Conservation (phyloP, 2,797 vertebrate genomes). For the Scolopax bukidnonensis region DNA sequence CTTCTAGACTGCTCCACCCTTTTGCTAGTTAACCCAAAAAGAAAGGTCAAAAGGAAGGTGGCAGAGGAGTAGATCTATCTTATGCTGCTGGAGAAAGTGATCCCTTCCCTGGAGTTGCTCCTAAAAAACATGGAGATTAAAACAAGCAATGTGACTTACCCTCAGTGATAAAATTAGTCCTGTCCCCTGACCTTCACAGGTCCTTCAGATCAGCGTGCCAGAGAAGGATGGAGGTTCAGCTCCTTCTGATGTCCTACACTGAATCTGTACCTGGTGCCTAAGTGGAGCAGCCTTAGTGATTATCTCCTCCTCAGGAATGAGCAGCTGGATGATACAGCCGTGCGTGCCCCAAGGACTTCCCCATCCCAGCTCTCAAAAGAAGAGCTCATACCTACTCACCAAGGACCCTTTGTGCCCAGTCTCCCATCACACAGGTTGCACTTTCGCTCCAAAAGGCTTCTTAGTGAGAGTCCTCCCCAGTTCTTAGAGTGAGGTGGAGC, state of each 20-base stretch:
- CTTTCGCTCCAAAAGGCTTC: background rate
- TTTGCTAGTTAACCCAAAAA: background rate
- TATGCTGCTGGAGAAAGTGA: background rate
- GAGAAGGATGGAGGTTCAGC: background rate
- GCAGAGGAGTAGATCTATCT: background rate
- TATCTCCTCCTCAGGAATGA: background rate
- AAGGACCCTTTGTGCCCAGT: background rate
- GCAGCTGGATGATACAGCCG: accelerated
- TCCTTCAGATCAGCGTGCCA: background rate
- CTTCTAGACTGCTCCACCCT: background rate
- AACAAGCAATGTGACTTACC: background rate
- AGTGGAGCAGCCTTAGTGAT: background rate
- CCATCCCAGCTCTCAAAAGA: background rate
- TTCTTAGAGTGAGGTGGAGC: background rate
- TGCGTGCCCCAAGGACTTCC: background rate
- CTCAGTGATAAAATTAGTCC: background rate
- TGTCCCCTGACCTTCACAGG: background rate
- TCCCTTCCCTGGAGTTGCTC: background rate
- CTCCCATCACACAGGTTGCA: background rate
- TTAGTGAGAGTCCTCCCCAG: background rate
- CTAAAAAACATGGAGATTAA: background rate
- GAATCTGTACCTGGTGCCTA: background rate
- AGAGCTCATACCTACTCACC: background rate
- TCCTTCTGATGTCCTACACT: background rate
- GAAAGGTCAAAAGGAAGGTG: background rate